Base-by-base conservation (phyloP, 2,888 invertebrate genomes). In the Pammene aurita region DNA sequence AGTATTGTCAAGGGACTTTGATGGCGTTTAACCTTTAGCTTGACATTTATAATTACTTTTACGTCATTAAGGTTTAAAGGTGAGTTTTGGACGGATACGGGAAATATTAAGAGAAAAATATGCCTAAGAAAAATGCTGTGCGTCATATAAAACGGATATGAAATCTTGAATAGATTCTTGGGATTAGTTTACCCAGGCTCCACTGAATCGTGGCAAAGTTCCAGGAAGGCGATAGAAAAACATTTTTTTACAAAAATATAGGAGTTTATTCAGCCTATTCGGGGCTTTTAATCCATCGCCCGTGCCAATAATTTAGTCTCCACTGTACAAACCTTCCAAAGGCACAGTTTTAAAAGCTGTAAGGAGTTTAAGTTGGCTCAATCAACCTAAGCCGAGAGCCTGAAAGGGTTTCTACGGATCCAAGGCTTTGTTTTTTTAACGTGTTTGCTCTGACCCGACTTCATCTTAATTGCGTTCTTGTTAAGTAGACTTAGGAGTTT, bases 381-480 rank as follows among this genome's bases (percentile, higher is more conserved):
- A 52, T 52, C 50, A 62, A n/a, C 18, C 41, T 50, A 62, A 62
- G 48, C 48, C 35, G 1, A 10, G 18, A 13, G 35, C 26, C 11
- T 57, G 41, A 57, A 66, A 65, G 56, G 64, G 64, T 65, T 64
- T 38, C 26, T 26, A 14, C 46, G 26, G 57, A 18, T 57, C 41
- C 13, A 26, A 13, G 26, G 26, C 48, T 46, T 38, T 65, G 41
- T 65, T 46, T 38, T 65, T 65, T 66, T 18, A 50, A 65, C 38
- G 61, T 62, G 41, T 62, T 62, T 62, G 52, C 41, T 9, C 4
- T 50, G 50, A 61, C 38, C 61, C 61, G 61, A 26, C 61, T 62
- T 41, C 61, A 41, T 10, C 38, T 62, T 50, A 62, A 65, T 41
- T 66, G 48, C 48, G 34, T 14, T 66, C 65, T 65, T 41, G 56